These are phyloP conservation scores for Hycleus phaleratus DNA, from an alignment of 1,140 invertebrate genomes.

Conservation along the genomic window DNA sequence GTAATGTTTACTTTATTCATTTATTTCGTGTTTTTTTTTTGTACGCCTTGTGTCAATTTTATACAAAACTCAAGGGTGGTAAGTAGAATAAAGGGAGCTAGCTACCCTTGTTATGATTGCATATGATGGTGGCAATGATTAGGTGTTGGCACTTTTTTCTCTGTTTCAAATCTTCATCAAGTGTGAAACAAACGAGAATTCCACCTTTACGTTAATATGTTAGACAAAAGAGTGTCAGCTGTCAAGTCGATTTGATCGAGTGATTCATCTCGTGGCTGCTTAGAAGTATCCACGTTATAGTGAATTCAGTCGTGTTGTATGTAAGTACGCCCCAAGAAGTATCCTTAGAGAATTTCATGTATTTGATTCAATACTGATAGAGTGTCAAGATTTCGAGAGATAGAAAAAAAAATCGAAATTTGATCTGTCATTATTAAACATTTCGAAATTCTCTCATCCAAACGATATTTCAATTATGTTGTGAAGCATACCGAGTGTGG, in stretches of 20 bases:
- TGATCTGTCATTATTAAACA: too few species aligned
- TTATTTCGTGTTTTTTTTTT: conserved; percentile 12
- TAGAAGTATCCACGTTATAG: conserved; percentile 11
- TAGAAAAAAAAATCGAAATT: too few species aligned
- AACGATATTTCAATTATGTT: too few species aligned
- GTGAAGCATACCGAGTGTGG: too few species aligned
- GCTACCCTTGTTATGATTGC: conserved; percentile 29
- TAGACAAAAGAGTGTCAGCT: conserved; percentile 23
- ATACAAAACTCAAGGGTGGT: conserved; percentile 14
- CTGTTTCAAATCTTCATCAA: background rate
- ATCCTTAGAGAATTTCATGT: conserved; percentile 8
- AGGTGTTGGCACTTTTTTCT: too few species aligned
- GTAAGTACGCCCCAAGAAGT: conserved; percentile 5
- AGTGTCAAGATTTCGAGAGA: too few species aligned
- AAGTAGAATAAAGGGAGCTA: conserved; percentile 13
- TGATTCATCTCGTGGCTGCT: conserved; percentile 33
- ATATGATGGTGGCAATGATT: conserved; percentile 11
- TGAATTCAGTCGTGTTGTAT: conserved; percentile 12
- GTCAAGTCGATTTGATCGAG: conserved; percentile 34
- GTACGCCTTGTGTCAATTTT: conserved; percentile 14
- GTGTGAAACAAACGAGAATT: conserved; percentile 1
- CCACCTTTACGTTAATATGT: background rate
- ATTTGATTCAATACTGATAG: too few species aligned
- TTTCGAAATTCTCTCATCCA: too few species aligned
- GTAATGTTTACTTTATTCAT: conserved; percentile 26